Percentiles rank a stretch among this genome's conserved stretches.
phyloP scores from a whole-genome alignment of 1,140 invertebrate species.

The Nylanderia fulva region DNA sequence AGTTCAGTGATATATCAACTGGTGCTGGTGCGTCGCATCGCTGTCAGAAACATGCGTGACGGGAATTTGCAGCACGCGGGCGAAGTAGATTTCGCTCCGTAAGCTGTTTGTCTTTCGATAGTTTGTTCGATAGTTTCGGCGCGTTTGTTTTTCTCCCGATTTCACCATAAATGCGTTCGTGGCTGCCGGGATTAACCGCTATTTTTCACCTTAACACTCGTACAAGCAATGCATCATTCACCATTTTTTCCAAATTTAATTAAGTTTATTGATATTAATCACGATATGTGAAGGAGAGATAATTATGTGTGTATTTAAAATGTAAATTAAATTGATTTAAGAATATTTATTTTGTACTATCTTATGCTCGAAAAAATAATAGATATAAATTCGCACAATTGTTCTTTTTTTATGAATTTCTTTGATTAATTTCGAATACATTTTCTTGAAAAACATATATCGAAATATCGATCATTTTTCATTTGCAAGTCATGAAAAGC shows the following conservation, averaged over 20 bases:
- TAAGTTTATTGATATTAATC: background rate
- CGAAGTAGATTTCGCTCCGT: conserved; percentile 15
- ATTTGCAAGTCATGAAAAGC: background rate
- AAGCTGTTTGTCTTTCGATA: conserved; percentile 44
- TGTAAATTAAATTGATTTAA: conserved; percentile 30
- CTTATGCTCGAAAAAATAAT: background rate
- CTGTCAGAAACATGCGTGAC: background rate
- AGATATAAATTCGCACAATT: background rate
- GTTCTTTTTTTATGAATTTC: background rate
- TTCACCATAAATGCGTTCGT: conserved; percentile 34
- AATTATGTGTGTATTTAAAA: background rate
- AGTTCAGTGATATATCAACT: conserved; percentile 48
- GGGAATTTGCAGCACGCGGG: conserved; percentile 23
- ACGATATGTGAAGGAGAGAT: background rate
- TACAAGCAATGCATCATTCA: conserved; percentile 4
- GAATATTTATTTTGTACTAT: background rate
- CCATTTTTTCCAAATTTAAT: conserved; percentile 30
- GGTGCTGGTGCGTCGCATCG: conserved; percentile 9
- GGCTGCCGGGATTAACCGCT: conserved; percentile 32
- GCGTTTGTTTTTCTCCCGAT: conserved; percentile 39
- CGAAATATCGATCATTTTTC: background rate
- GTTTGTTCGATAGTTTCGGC: conserved; percentile 1
- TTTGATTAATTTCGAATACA: background rate
- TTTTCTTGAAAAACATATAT: background rate
- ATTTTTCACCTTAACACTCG: conserved; percentile 12